Percentiles rank a stretch among this genome's conserved stretches.
Conservation (phyloP, 2,888 invertebrate species). For the Hyppa rectilinea region DNA sequence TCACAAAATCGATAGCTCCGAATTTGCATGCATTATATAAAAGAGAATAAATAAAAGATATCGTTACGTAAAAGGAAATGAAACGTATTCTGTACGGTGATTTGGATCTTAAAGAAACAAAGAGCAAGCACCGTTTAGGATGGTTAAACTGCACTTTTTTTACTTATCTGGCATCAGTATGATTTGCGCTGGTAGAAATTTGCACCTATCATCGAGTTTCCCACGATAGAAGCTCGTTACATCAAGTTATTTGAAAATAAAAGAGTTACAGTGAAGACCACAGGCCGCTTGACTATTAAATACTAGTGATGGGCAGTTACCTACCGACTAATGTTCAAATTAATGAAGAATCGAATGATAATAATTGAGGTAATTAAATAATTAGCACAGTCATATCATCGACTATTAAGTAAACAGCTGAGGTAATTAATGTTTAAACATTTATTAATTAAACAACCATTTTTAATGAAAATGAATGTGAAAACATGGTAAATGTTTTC, state of each 20-base stretch:
- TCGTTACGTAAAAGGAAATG: conserved; percentile 72
- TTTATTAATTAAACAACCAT: conserved; percentile 42
- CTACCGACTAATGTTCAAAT: conserved; percentile 32
- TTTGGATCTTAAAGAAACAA: conserved; percentile 73
- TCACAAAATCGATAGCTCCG: conserved; percentile 59
- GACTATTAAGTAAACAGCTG: conserved; percentile 48
- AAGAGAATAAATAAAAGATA: conserved; percentile 66
- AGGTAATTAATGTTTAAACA: conserved; percentile 46
- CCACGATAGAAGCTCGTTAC: conserved; percentile 62
- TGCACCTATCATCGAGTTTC: conserved; percentile 77
- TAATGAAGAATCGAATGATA: conserved; percentile 44
- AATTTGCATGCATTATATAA: conserved; percentile 70
- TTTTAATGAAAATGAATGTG: conserved; percentile 4
- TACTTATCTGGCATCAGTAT: conserved; percentile 77
- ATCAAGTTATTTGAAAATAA: conserved; percentile 53
- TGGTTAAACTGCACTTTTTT: conserved; percentile 71
- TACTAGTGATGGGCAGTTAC: conserved; percentile 52
- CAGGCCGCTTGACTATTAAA: conserved; percentile 45
- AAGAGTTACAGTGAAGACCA: conserved; percentile 47
- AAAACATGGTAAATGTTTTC: conserved; percentile 21
- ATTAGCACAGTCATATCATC: conserved; percentile 35
- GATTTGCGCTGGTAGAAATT: conserved; percentile 79
- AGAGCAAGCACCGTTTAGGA: conserved; percentile 68
- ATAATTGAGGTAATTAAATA: conserved; percentile 47
- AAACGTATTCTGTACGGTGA: conserved; percentile 67